Conservation (phyloP, 1,140 invertebrate genomes). For the Dendroctonus ponderosae region DNA sequence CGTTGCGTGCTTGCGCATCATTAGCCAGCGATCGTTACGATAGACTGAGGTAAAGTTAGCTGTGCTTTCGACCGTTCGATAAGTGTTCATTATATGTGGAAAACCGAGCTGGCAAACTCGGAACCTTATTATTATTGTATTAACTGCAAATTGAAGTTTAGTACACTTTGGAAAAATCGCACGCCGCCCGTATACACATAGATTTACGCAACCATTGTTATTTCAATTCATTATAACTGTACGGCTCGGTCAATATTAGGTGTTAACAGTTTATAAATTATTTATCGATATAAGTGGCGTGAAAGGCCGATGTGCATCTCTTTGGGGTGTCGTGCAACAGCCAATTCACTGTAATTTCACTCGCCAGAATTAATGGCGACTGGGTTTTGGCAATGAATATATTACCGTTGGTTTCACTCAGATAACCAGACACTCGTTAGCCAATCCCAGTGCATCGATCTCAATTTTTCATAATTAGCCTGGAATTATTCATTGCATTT, state of each 20-base stretch:
- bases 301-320: neutral
- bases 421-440: no score
- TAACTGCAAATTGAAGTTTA: slow-evolving; percentile 38
- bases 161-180: slow-evolving; percentile 32
- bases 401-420: no score
- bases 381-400: no score
- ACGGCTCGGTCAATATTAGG: slow-evolving; percentile 9
- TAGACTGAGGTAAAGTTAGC: slow-evolving; percentile 27
- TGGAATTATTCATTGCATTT: no score
- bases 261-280: slow-evolving; percentile 7
- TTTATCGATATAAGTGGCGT: neutral
- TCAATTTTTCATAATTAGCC: no score
- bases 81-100: slow-evolving; percentile 38
- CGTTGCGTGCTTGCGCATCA: slow-evolving; percentile 44
- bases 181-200: slow-evolving; percentile 10
- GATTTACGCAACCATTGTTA: slow-evolving; percentile 25
- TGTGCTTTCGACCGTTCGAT: slow-evolving; percentile 14
- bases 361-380: no score
- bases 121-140: slow-evolving; percentile 40
- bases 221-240: slow-evolving; percentile 31
- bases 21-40: slow-evolving; percentile 36
- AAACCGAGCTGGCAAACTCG: slow-evolving; percentile 28
- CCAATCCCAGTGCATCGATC: no score
- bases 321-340: no score
- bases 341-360: no score